phyloP scores from a whole-genome alignment of 2,797 vertebrate species.

The Tokudaia tokunoshimensis region DNA sequence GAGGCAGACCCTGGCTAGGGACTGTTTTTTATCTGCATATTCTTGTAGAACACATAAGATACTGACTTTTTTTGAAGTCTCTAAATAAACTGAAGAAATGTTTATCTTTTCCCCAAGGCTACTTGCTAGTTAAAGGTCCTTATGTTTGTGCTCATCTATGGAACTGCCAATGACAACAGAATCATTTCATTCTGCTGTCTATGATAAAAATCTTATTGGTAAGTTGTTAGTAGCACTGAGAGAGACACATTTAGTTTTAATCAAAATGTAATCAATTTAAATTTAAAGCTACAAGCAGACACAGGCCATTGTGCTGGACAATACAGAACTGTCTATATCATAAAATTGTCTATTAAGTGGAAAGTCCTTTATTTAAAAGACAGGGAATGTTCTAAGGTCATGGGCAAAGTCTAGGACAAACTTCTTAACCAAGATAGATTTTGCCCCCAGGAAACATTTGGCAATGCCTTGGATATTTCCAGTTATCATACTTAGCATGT shows the following conservation, averaged over 20 bases:
- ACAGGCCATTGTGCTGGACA: background rate
- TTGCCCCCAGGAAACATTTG: background rate
- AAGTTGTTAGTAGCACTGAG: background rate
- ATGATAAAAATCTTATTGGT: background rate
- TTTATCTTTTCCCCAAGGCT: background rate
- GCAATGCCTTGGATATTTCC: background rate
- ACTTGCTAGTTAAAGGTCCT: background rate
- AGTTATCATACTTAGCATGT: background rate
- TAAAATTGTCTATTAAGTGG: background rate
- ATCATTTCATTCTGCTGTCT: background rate
- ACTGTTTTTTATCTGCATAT: background rate
- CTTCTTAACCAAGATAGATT: background rate
- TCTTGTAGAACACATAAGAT: background rate
- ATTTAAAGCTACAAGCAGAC: background rate
- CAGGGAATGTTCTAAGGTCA: background rate
- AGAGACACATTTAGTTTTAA: background rate
- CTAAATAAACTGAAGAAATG: background rate
- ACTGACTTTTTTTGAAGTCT: background rate
- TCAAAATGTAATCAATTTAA: background rate
- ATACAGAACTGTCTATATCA: background rate
- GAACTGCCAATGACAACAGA: background rate
- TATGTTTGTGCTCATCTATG: background rate
- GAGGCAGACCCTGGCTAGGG: background rate
- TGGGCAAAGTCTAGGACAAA: background rate
- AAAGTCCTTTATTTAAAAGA: conserved; percentile 3